Percentiles rank a stretch among this genome's conserved stretches.
These are phyloP conservation scores for Lasioglossum albipes DNA, from an alignment of 1,140 invertebrate species.

Conservation along the genomic window DNA sequence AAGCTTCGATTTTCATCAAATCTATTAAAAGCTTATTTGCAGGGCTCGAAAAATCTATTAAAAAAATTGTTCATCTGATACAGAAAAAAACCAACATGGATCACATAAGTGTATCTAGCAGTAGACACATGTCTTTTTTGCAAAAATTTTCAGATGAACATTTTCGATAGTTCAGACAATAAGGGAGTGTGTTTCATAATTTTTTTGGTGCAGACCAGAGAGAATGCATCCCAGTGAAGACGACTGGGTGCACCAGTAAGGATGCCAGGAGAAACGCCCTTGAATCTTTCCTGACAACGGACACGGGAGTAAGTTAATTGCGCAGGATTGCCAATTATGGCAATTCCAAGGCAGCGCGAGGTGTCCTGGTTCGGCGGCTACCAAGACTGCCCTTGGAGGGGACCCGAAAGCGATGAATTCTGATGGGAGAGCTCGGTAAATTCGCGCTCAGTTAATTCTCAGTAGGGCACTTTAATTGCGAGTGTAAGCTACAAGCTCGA, in stretches of 20 bases:
- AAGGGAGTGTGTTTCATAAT: too few relatives aligned
- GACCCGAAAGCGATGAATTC: neutral
- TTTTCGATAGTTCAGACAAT: too few relatives aligned
- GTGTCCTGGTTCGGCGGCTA: neutral
- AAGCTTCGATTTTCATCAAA: too few relatives aligned
- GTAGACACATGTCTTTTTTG: too few relatives aligned
- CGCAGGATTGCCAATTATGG: constrained; percentile 39
- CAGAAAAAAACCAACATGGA: too few relatives aligned
- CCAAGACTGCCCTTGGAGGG: constrained; percentile 1
- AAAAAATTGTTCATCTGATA: too few relatives aligned
- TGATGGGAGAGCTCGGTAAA: constrained; percentile 6
- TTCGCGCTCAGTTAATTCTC: constrained; percentile 25
- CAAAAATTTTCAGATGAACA: too few relatives aligned
- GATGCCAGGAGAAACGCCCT: neutral
- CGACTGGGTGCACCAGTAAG: neutral
- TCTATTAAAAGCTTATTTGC: too few relatives aligned
- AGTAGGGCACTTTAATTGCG: constrained; percentile 6
- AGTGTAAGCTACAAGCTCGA: neutral
- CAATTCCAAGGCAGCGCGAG: constrained; percentile 3
- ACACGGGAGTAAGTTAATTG: constrained; percentile 29
- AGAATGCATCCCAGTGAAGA: too few relatives aligned
- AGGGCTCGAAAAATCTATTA: too few relatives aligned
- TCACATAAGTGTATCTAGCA: too few relatives aligned
- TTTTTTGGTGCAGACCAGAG: too few relatives aligned
- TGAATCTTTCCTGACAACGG: constrained; percentile 6